Evolutionary conservation across 2,113 vertebrate species (phyloP).

Genomic region (Cochlearius cochlearius): DNA sequence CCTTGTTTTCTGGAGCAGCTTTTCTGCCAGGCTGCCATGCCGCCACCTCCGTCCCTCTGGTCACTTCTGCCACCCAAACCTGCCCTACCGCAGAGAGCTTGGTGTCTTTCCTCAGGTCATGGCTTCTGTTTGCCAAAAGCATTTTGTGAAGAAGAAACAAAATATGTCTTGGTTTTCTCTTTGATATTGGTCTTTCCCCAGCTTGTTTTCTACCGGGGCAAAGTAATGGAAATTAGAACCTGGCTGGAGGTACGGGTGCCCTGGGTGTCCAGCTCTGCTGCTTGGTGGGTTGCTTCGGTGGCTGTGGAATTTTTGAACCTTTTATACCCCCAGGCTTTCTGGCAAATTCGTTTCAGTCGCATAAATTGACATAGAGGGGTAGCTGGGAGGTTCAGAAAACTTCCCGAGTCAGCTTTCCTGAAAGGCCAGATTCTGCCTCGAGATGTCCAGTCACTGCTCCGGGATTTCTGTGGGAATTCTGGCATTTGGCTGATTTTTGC

Average conservation of each 20-base stretch:
- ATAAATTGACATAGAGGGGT: not conserved
- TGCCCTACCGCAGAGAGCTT: not conserved
- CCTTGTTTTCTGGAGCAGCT: not conserved
- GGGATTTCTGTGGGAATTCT: not conserved
- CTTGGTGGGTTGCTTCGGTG: not conserved
- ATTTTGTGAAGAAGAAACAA: not conserved
- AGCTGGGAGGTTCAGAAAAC: not conserved
- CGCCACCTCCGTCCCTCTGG: rapidly evolving
- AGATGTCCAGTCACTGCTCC: not conserved
- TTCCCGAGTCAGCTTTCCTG: not conserved
- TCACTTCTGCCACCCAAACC: not conserved
- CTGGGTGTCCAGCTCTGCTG: not conserved
- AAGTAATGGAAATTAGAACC: not conserved
- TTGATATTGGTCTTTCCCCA: not conserved
- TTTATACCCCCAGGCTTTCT: not conserved
- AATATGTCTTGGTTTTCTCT: not conserved
- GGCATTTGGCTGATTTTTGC: not conserved
- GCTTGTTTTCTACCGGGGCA: not conserved
- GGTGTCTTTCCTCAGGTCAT: not conserved
- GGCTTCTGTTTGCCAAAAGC: not conserved
- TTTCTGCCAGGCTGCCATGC: not conserved
- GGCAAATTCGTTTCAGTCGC: not conserved
- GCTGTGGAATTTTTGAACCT: not conserved
- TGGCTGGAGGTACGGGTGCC: not conserved
- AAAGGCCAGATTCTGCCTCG: not conserved